Evolutionary conservation across 2,113 vertebrate genomes (phyloP).

Genomic region (Cepphus grylle): DNA sequence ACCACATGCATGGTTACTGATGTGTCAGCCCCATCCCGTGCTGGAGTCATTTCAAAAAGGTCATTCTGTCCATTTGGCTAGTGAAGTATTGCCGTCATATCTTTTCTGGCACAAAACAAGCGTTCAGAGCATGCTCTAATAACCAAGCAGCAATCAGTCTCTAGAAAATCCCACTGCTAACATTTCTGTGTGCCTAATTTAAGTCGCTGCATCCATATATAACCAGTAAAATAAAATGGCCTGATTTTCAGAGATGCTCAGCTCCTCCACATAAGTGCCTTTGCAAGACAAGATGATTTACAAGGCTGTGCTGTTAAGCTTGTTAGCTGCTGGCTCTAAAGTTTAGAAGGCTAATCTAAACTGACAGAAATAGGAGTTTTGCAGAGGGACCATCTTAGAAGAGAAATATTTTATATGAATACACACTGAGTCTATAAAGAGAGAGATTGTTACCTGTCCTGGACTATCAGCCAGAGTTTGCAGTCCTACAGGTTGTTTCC

Average conservation of each 20-base stretch:
- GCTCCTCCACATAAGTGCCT: background rate
- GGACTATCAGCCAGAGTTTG: background rate
- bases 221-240: conserved; percentile 16
- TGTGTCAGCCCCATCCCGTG: background rate
- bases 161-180: background rate
- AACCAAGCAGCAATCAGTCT: background rate
- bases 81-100: background rate
- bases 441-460: background rate
- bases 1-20: accelerated
- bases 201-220: background rate
- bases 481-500: background rate
- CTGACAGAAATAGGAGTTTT: conserved; percentile 9
- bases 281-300: conserved; percentile 40
- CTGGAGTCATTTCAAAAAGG: background rate
- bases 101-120: background rate
- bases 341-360: conserved; percentile 27
- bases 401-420: background rate
- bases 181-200: background rate
- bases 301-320: conserved; percentile 5
- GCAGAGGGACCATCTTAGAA: background rate
- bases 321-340: conserved; percentile 22
- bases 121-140: background rate
- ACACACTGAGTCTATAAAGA: background rate
- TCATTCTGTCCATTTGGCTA: background rate
- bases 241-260: conserved; percentile 16